phyloP scores from a whole-genome alignment of 53 echinoderm and acorn worm species.

The Stichopus horrens region DNA sequence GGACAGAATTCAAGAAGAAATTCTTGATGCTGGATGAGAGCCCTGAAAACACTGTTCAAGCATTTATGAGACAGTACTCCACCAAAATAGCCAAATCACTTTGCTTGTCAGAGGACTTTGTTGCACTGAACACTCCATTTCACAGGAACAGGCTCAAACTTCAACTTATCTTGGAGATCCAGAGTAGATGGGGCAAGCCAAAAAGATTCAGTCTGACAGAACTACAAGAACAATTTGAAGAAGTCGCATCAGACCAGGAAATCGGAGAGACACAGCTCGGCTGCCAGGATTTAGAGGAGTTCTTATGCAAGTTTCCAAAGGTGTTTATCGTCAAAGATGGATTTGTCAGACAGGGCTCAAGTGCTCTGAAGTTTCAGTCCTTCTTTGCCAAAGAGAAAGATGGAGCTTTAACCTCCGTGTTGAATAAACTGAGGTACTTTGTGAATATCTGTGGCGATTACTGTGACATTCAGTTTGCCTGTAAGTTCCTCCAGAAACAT shows the following conservation, averaged over 20 bases:
- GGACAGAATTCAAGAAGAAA: constrained; percentile 13
- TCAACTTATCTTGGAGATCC: constrained; percentile 8
- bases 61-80: not conserved
- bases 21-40: not conserved
- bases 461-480: not conserved
- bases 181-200: not conserved
- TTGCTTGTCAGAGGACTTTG: constrained; percentile 21
- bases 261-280: not conserved
- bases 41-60: not conserved
- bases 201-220: not conserved
- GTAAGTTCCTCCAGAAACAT: constrained; percentile 17
- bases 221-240: constrained; percentile 32
- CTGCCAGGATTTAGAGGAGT: not conserved
- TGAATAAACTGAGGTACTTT: constrained; percentile 27
- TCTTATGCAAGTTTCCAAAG: not conserved
- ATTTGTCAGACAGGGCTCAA: not conserved
- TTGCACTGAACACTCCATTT: constrained; percentile 5
- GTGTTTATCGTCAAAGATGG: not conserved
- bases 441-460: constrained; percentile 22
- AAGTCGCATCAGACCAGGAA: constrained; percentile 5
- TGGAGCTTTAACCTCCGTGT: not conserved
- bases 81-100: not conserved
- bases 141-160: constrained; percentile 19
- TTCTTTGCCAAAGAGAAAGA: constrained; percentile 16
- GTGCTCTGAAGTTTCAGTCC: constrained; percentile 7